phyloP scores from a whole-genome alignment of 1,140 invertebrate genomes.

The Megalopta genalis region DNA sequence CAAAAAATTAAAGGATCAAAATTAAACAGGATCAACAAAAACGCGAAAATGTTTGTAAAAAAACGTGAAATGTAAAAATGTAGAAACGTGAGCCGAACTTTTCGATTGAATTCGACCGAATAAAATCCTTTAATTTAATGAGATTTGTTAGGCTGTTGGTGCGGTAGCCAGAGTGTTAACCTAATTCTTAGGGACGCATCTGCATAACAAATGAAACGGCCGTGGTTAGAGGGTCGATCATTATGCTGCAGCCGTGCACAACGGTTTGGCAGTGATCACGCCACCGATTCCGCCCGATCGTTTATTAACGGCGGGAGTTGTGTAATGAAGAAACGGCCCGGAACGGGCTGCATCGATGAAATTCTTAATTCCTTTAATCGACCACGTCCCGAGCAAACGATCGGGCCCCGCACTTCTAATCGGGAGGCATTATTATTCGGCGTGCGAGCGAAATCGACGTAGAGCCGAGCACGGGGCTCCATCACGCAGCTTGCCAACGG shows the following conservation, averaged over 20 bases:
- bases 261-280: not conserved
- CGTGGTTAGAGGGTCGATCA: not conserved
- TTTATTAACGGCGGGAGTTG: not conserved
- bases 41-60: too few species aligned
- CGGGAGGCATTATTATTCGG: constrained; percentile 35
- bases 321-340: not conserved
- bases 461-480: not conserved
- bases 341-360: not conserved
- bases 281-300: not conserved
- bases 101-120: too few species aligned
- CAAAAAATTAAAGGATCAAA: too few species aligned
- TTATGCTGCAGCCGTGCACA: not conserved
- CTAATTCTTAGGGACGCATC: too few species aligned
- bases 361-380: constrained; percentile 24
- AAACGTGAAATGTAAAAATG: too few species aligned
- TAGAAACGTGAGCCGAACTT: too few species aligned
- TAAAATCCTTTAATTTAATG: too few species aligned
- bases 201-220: too few species aligned
- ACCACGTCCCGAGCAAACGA: not conserved
- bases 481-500: constrained; percentile 51
- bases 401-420: not conserved
- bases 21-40: too few species aligned
- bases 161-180: too few species aligned
- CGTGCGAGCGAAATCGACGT: constrained; percentile 32
- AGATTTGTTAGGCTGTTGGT: too few species aligned